Evolutionary conservation across 2,888 invertebrate genomes (phyloP), one percentile per base, ranked within the genome.

Genomic region (Escarpia spicata): DNA sequence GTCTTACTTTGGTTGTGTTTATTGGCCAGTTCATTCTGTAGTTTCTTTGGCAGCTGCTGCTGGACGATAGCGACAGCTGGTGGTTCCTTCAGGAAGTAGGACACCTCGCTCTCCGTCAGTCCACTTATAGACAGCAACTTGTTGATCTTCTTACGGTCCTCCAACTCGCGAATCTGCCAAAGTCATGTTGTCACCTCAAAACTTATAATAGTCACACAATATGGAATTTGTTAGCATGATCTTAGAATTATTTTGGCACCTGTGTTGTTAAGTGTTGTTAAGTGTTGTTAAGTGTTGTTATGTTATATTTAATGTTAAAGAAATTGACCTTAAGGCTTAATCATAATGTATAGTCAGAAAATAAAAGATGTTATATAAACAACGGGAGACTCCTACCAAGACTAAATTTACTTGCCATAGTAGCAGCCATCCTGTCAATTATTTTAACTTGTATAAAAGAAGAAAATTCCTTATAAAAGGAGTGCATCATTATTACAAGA

Each of bases 101-200:
- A 96, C 31, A 96, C 95, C 93, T 96, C 96, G 92, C 96, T 94
- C 93, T 96, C 96, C 12, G 95, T 94, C 19, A 95, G 94, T 6
- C 96, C 96, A 93, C 95, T 95, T 91, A 97, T 93, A n/a, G 95
- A 95, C 92, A 97, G 93, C 60, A 97, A 93, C 92, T 96, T 95
- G 92, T 96, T 96, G 43, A 97, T 96, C 94, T 96, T 97, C 94
- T 96, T 96, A 92, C 96, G 95, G 93, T 96, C 96, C 93, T 96
- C 96, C 91, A 96, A 93, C 93, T 96, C 96, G 90, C 96, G 94
- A 90, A 96, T 96, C 96, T 96, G 91, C 52, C 52, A 90, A 91
- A 92, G 43, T 52, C 44, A 58, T 43, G 37, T 26, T 31, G 37
- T 91, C 75, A 75, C 6, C 75, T 75, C 75, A 26, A 75, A 75